These are phyloP conservation scores for Phataginus tetradactyla DNA, from an alignment of 2,797 vertebrate genomes.

Conservation along the genomic window DNA sequence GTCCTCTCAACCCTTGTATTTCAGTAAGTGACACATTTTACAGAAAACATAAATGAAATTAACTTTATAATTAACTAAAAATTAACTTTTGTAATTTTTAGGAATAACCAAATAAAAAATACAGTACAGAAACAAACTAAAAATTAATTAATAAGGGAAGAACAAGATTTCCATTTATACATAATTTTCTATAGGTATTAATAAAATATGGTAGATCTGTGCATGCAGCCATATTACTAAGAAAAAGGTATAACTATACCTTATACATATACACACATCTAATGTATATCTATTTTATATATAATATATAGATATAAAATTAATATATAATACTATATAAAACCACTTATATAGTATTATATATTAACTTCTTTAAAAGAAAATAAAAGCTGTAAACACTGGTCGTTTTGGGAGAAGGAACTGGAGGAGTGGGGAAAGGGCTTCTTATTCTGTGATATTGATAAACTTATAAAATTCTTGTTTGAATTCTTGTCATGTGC, in stretches of 20 bases:
- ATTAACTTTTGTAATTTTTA: too few species aligned
- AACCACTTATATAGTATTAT: not conserved
- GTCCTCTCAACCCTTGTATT: not conserved
- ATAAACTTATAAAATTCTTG: not conserved
- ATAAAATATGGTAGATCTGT: not conserved
- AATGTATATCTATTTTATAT: not conserved
- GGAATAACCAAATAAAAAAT: not conserved
- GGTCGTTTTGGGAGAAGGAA: not conserved
- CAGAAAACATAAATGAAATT: not conserved
- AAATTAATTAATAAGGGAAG: not conserved
- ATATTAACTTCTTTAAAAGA: not conserved
- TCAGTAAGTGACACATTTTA: not conserved
- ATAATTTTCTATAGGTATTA: not conserved
- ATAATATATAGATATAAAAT: not conserved
- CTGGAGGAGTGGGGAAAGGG: fast-evolving
- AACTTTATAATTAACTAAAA: too few species aligned
- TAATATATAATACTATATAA: not conserved
- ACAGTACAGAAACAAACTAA: not conserved
- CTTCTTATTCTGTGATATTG: not conserved
- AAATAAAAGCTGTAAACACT: not conserved
- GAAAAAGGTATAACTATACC: not conserved
- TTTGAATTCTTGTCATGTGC: not conserved
- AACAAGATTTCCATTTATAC: not conserved
- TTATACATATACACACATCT: not conserved
- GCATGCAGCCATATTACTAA: not conserved